A percentile compares a stretch with the other conserved stretches of the same genome.
Evolutionary conservation across 2,888 invertebrate species (phyloP).

Genomic region (Agapostemon virescens): DNA sequence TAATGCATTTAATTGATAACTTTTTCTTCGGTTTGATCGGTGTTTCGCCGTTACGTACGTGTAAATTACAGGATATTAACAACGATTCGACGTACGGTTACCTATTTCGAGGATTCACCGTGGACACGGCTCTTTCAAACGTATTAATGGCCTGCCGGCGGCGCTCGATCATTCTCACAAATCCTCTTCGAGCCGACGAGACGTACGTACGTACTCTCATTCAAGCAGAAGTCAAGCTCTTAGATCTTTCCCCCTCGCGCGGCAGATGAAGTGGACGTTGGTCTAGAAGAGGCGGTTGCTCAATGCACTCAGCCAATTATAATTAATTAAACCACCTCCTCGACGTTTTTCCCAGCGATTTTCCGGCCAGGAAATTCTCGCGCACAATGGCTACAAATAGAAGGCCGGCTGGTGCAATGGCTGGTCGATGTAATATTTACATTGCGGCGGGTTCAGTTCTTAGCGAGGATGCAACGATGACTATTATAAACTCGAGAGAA

Average conservation of each 20-base stretch:
- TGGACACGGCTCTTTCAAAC: slow-evolving; percentile 47
- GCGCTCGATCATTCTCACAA: slow-evolving; percentile 62
- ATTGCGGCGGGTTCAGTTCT: slow-evolving; percentile 32
- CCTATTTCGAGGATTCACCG: slow-evolving; percentile 51
- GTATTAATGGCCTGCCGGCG: slow-evolving; percentile 60
- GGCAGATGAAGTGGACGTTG: slow-evolving; percentile 60
- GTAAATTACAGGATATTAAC: slow-evolving; percentile 49
- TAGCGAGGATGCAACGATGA: slow-evolving; percentile 16
- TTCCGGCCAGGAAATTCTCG: slow-evolving; percentile 53
- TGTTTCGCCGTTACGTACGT: background rate
- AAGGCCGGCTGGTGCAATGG: slow-evolving; percentile 9
- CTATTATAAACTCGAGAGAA: slow-evolving; percentile 24
- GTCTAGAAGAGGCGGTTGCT: slow-evolving; percentile 55
- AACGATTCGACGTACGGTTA: slow-evolving; percentile 55
- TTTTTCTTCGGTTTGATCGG: slow-evolving; percentile 23
- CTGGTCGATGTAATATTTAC: slow-evolving; percentile 33
- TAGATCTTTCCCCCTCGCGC: slow-evolving; percentile 53
- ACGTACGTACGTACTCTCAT: slow-evolving; percentile 51
- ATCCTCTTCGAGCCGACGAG: slow-evolving; percentile 56
- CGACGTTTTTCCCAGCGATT: slow-evolving; percentile 53
- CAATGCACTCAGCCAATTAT: slow-evolving; percentile 63
- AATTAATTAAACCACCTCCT: slow-evolving; percentile 64
- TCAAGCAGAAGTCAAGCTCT: slow-evolving; percentile 58
- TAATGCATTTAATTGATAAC: slow-evolving; percentile 28
- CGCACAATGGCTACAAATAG: slow-evolving; percentile 37